Evolutionary conservation across 2,797 vertebrate genomes (phyloP).

Genomic region (Coilia nasus): DNA sequence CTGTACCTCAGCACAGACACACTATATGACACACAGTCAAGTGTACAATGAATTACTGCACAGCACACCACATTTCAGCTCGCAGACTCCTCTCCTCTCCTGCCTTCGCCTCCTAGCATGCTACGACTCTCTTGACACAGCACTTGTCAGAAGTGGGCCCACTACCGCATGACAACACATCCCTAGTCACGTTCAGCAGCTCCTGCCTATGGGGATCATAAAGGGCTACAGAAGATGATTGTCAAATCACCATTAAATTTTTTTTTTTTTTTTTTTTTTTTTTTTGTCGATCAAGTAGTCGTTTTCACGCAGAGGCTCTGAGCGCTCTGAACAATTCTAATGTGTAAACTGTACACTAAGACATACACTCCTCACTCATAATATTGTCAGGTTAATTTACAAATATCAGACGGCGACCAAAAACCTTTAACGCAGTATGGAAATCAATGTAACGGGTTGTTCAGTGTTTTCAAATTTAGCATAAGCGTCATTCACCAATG

Average conservation of each 20-base stretch:
- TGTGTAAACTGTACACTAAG: background rate
- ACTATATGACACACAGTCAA: background rate
- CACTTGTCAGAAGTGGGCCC: constrained; percentile 17
- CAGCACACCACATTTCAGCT: background rate
- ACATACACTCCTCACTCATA: background rate
- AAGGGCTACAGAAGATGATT: background rate
- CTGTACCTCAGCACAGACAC: background rate
- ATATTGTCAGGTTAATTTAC: background rate
- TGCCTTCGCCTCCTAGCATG: background rate
- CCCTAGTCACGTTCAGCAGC: background rate
- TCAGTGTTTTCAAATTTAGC: background rate
- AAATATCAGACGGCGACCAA: too few relatives aligned
- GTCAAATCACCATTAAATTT: background rate
- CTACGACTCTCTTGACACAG: background rate
- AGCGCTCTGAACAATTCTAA: background rate
- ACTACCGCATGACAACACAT: constrained; percentile 3
- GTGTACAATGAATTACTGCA: constrained; percentile 17
- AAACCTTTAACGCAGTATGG: background rate
- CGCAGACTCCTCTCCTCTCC: background rate
- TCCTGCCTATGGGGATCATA: background rate
- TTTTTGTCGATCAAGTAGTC: background rate
- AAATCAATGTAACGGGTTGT: background rate
- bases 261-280: background rate
- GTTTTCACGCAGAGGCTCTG: background rate
- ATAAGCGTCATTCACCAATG: background rate